These are phyloP conservation scores for Mustela lutreola DNA, from an alignment of 2,113 vertebrate genomes.

Conservation along the genomic window DNA sequence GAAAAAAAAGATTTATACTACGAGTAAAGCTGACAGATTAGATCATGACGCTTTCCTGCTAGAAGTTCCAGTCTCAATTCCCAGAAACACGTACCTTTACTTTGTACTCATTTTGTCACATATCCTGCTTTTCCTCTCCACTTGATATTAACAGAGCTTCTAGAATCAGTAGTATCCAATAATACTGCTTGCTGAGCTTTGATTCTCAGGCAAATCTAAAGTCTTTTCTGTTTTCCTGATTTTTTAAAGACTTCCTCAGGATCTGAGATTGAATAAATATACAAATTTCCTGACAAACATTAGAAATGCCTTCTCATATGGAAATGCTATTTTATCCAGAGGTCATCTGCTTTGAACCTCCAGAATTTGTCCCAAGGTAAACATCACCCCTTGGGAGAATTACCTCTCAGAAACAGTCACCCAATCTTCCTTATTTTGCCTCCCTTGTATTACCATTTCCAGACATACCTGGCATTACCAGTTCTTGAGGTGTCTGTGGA, in stretches of 20 bases:
- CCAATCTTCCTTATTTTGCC: not conserved
- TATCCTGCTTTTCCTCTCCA: not conserved
- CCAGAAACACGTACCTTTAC: not conserved
- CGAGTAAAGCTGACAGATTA: not conserved
- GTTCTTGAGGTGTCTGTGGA: not conserved
- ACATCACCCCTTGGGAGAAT: not conserved
- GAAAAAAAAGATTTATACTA: not conserved
- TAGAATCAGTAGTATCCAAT: not conserved
- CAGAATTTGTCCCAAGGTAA: constrained; percentile 7
- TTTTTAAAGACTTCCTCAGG: not conserved
- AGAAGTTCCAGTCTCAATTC: not conserved
- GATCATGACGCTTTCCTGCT: not conserved
- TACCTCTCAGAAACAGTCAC: not conserved
- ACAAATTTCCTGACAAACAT: not conserved
- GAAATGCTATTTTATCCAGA: not conserved
- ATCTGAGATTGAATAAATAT: not conserved
- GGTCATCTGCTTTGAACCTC: not conserved
- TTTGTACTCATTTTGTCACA: not conserved
- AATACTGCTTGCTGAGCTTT: not conserved
- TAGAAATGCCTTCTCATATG: not conserved
- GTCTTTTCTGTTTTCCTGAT: not conserved
- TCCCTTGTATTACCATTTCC: not conserved
- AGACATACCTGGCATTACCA: not conserved
- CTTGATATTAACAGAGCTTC: not conserved
- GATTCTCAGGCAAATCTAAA: not conserved